Base-by-base conservation (phyloP, 2,888 invertebrate genomes). In the Hirtodrosophila cameraria region DNA sequence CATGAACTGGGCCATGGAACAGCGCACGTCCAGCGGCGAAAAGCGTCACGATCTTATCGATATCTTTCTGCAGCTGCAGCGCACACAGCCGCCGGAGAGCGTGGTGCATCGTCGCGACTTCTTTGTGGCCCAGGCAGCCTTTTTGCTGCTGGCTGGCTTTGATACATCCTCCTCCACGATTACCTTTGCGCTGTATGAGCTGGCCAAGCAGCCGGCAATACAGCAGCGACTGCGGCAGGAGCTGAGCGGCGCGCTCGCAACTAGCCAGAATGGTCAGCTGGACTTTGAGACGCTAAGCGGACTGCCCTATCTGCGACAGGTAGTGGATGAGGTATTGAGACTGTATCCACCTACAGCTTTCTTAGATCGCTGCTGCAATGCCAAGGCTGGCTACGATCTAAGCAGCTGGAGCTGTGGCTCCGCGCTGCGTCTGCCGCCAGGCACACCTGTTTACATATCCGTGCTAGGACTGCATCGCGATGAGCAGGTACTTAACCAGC, bases 21-120 rank as follows among this genome's bases (percentile, higher is more conserved):
- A 90, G 3, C 88, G 93, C 1, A 86, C 89, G 28, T 69, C 83
- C 2, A 88, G 88, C 7, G 91, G 90, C 0, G 55, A 70, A 1
- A 88, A 88, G 20, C 85, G 92, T 3, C 88, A 91, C 38, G 93
- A 93, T 74, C 87, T 93, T 2, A 90, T 93, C 11, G 92, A 92
- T 38, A 83, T 92, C 11, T 84, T 93, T n/a, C 73, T 92, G 39
- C 89, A 90, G 20, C 55, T 92, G 20, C 90, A 88, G 49, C 85
- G 89, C 20, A 74, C 68, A 8, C 72, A 60, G 38, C 66, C 50
- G 1, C 36, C 20, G 28, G 69, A 71, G 6, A 80, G 77, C 13
- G 75, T 89, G 3, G 59, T 72, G 1, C 69, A 81, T 20, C 68
- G 75, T 0, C 74, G 69, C 2, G 90, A 90, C 23, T 76, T 88